These are phyloP conservation scores for Protosalanx chinensis DNA, from an alignment of 2,797 vertebrate genomes.

Conservation along the genomic window DNA sequence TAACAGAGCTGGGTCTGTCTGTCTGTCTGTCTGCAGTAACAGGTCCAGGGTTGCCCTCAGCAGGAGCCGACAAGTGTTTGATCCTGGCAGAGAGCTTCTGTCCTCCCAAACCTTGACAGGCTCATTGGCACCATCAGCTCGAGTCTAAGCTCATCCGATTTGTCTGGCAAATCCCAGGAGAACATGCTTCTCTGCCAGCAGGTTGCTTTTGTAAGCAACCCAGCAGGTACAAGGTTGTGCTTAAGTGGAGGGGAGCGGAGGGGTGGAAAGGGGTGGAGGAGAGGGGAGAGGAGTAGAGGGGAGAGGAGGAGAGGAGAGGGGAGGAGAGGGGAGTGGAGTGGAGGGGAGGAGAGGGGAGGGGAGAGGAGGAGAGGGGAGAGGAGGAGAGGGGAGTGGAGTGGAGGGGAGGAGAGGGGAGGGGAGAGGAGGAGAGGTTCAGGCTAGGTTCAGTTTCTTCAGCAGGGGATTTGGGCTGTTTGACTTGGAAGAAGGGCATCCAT, in stretches of 20 bases:
- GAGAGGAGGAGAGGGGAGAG: no score
- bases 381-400: no score
- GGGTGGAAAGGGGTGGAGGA: background rate
- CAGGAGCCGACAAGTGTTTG: background rate
- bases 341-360: no score
- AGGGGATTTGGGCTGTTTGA: no score
- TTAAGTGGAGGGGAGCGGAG: background rate
- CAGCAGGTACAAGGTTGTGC: background rate
- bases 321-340: no score
- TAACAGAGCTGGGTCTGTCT: no score
- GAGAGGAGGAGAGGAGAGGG: no score
- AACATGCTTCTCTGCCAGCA: conserved; percentile 16
- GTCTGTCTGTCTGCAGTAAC: background rate
- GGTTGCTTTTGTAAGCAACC: background rate
- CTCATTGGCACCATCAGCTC: background rate
- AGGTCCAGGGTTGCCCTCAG: background rate
- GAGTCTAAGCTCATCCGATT: conserved; percentile 37
- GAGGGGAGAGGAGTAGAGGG: background rate
- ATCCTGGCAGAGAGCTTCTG: conserved; percentile 1
- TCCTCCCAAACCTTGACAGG: background rate
- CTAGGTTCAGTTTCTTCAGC: no score
- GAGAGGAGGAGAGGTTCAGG: no score
- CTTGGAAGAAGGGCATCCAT: no score
- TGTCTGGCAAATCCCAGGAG: conserved; percentile 21
- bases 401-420: no score